Evolutionary conservation across 35 echinoderm and acorn worm genomes (phyloP).

Genomic region (Stichopus chloronotus): DNA sequence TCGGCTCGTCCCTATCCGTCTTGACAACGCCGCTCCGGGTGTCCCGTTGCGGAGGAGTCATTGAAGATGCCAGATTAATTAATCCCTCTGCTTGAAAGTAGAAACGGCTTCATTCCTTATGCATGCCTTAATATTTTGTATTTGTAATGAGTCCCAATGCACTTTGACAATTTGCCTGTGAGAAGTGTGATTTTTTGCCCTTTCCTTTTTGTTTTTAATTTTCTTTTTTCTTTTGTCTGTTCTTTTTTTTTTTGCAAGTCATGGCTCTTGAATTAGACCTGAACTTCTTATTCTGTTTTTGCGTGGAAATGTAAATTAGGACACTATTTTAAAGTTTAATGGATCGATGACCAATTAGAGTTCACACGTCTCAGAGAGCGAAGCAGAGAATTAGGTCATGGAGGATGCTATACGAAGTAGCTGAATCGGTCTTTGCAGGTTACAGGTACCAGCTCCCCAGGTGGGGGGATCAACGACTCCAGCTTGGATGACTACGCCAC

Average conservation of each 20-base stretch:
- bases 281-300: background rate
- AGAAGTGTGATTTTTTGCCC: slow-evolving; percentile 21
- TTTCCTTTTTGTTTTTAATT: background rate
- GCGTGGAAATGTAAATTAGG: slow-evolving; percentile 32
- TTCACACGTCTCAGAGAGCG: slow-evolving; percentile 7
- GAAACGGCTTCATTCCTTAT: slow-evolving; percentile 22
- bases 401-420: background rate
- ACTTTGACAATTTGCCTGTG: slow-evolving; percentile 1
- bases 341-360: slow-evolving; percentile 31
- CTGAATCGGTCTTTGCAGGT: background rate
- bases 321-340: slow-evolving; percentile 51
- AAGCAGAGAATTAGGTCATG: slow-evolving; percentile 18
- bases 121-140: slow-evolving; percentile 52
- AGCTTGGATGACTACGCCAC: background rate
- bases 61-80: slow-evolving; percentile 36
- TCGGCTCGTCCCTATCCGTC: background rate
- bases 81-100: background rate
- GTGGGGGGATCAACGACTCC: background rate
- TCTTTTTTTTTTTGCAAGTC: too few relatives aligned
- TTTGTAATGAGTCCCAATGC: slow-evolving; percentile 13
- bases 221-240: too few relatives aligned
- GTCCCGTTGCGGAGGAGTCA: slow-evolving; percentile 31
- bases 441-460: background rate
- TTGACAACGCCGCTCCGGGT: slow-evolving; percentile 14
- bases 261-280: background rate